Evolutionary conservation across 2,113 vertebrate species (phyloP), one percentile per base, ranked within the genome.

Genomic region (Protomyctophum bolini): DNA sequence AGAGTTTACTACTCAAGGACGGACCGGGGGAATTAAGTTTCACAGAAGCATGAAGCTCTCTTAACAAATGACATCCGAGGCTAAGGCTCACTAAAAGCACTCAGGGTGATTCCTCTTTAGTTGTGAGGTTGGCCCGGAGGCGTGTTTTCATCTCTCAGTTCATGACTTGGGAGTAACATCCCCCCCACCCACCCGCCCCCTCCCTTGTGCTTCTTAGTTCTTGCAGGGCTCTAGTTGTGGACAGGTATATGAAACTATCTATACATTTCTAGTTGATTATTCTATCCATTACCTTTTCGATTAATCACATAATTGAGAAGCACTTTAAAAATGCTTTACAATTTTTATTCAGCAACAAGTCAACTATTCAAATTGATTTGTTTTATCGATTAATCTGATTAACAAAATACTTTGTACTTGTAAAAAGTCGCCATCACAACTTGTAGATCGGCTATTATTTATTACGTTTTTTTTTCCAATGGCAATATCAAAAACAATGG

Each of bases 1-100:
- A 87, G 83, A 88, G 86, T 85, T 86, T 88, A 88, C 87, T 54
- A 79, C 89, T 89, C 86, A 90, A 89, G 87, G 89, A 88, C 87
- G 80, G 74, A 75, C 70, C 51, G 65, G 48, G 84, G 84, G 87
- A 88, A 84, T 91, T 86, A 89, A 84, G 90, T 91, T 90, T 88
- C 88, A 91, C 82, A 87, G 81, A 76, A 78, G 86, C 76, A 83
- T 78, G 82, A 82, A 81, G 79, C 66, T 83, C 69, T 83, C 75
- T 79, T 86, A 84, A 84, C 88, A 88, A 88, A 89, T 76, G 85
- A 87, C 85, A 88, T 86, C 72, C 68, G 75, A 88, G 74, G 75
- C 85, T 81, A 81, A 84, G 72, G 66, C 77, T 56, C 85, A 86
- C 85, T 83, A 76, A 89, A 87, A 82, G 83, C 85, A 85, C 82